Base-by-base conservation (phyloP, 2,113 vertebrate species). In the Dromiciops gliroides region DNA sequence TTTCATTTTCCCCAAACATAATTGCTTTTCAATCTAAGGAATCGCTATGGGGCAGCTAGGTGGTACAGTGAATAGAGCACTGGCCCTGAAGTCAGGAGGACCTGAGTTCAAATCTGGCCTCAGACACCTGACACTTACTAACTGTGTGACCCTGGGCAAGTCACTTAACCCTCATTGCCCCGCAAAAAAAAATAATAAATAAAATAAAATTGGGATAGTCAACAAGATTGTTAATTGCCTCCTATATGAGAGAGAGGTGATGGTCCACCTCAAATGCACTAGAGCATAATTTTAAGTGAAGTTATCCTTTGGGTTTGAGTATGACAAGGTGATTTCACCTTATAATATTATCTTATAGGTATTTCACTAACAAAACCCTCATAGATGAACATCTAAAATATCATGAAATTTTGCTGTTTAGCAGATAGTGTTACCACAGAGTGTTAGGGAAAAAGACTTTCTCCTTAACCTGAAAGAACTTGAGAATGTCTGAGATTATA, bases 311-410 rank as follows among this genome's bases (percentile, higher is more conserved):
- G 26, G n/a, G 91, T 3, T 1, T 23, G 10, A 91, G 8, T 0
- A 0, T 19, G 52, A 49, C 67, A 75, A 75, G 3, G 37, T 24
- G 24, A 83, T 2, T n/a, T 67, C 28, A 52, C 37, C 22, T 92
- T 93, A 49, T 9, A 48, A 51, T 22, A 83, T 95, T n/a, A 48
- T 3, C 37, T 26, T 92, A 44, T 60, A 50, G 90, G 6, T 89
- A 83, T 23, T 94, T 95, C 22, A 75, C 31, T 44, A 94, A 11
- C 51, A 90, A 11, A 50, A 95, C 48, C 28, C 50, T 92, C 75
- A 51, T 14, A 9, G 52, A 47, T 83, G 6, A 28, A 31, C 10
- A 60, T 60, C 56, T 67, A 67, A 67, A 67, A 67, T 37, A 37
- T 67, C 37, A 67, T 11, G 28, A 67, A 0, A 67, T 37, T 56